These are phyloP conservation scores for Rhinatrema bivittatum DNA, from an alignment of 2,797 vertebrate genomes.

Conservation along the genomic window DNA sequence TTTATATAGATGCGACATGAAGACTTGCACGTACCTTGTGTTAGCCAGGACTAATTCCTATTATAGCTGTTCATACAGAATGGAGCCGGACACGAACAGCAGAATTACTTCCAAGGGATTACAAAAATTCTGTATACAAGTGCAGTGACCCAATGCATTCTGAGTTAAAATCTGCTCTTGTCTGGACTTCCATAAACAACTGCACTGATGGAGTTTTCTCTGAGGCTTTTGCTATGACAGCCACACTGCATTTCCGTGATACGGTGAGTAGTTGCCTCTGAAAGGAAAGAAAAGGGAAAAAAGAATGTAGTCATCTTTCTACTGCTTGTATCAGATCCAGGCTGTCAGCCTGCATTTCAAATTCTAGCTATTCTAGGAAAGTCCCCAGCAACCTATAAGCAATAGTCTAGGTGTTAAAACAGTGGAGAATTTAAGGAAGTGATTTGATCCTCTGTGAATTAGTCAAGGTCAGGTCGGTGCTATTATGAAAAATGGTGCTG, in stretches of 20 bases:
- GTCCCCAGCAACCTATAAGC: no score
- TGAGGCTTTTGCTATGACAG: neutral
- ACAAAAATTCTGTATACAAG: neutral
- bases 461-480: no score
- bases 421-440: no score
- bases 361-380: neutral
- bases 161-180: conserved; percentile 7
- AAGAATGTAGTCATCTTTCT: conserved; percentile 7
- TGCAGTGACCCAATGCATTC: conserved; percentile 3
- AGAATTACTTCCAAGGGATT: neutral
- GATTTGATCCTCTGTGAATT: no score
- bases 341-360: conserved; percentile 4
- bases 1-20: no score
- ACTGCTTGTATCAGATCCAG: conserved; percentile 4
- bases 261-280: conserved; percentile 40
- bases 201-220: neutral
- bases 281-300: conserved; percentile 40
- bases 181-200: conserved; percentile 10
- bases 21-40: no score
- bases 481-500: no score
- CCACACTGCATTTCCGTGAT: neutral
- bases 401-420: no score
- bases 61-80: neutral
- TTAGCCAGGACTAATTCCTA: neutral
- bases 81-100: neutral